Evolutionary conservation across 2,113 vertebrate genomes (phyloP).

Genomic region (Sphaerodactylus townsendi): DNA sequence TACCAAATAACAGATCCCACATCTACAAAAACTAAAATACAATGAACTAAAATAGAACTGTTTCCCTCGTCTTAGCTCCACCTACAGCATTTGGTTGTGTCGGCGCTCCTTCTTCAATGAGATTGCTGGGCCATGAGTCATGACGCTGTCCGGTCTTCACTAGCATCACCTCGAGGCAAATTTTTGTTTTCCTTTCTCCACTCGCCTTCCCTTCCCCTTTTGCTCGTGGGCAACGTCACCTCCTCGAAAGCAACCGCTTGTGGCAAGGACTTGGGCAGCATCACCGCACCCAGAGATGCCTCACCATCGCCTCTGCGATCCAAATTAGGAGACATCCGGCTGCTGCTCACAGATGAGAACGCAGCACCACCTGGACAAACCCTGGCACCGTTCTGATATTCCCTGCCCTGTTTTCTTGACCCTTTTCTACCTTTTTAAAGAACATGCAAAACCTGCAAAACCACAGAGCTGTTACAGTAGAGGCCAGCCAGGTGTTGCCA

Average conservation of each 20-base stretch:
- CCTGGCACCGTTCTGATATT: rapidly evolving
- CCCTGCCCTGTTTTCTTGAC: neutral
- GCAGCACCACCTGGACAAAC: rapidly evolving
- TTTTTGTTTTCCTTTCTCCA: no score
- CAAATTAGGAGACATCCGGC: neutral
- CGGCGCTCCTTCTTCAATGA: no score
- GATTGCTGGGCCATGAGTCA: no score
- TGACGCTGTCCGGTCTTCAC: no score
- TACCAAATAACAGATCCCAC: no score
- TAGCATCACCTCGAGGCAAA: no score
- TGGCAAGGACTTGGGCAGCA: conserved; percentile 80
- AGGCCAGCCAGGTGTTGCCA: no score
- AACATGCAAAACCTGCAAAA: neutral
- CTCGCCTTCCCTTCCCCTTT: neutral
- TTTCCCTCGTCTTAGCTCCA: no score
- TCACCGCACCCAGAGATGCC: conserved; percentile 63
- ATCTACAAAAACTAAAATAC: no score
- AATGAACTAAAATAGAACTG: no score
- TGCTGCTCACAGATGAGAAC: rapidly evolving
- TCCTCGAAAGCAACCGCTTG: conserved; percentile 75
- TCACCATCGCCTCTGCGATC: conserved; percentile 66
- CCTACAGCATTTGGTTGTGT: no score
- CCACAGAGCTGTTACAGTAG: neutral
- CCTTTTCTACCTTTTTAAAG: neutral
- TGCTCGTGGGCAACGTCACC: conserved; percentile 77